These are phyloP conservation scores for Pomacea canaliculata DNA, from an alignment of 2,888 invertebrate genomes.

Conservation along the genomic window DNA sequence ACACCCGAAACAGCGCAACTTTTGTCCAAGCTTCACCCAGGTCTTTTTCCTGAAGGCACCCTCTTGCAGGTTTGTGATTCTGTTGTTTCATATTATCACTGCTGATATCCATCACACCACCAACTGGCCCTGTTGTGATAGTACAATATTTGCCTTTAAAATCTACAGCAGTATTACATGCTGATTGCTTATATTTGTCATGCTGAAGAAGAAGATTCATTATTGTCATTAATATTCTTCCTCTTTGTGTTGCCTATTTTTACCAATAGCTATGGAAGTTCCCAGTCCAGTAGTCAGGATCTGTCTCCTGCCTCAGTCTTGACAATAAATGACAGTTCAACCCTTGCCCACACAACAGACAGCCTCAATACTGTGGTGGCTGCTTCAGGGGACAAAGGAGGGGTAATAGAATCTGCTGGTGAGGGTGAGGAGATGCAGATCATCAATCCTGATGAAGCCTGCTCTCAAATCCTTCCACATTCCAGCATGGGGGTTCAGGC, in stretches of 20 bases:
- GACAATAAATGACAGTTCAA: too few relatives aligned
- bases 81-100: background rate
- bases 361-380: background rate
- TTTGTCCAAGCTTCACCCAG: conserved; percentile 63
- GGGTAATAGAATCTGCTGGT: background rate
- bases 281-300: too few relatives aligned
- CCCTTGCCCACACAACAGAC: background rate
- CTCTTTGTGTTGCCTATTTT: too few relatives aligned
- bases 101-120: too few relatives aligned
- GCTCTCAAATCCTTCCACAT: conserved; percentile 1
- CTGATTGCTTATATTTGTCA: too few relatives aligned
- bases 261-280: too few relatives aligned
- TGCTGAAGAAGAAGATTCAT: too few relatives aligned
- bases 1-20: conserved; percentile 67
- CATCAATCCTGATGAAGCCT: conserved; percentile 7
- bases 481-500: background rate
- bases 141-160: too few relatives aligned
- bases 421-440: conserved; percentile 10
- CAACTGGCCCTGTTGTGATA: too few relatives aligned
- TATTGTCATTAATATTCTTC: too few relatives aligned
- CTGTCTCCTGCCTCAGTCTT: too few relatives aligned
- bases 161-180: too few relatives aligned
- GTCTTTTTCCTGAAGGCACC: conserved; percentile 60
- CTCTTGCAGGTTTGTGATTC: conserved; percentile 49
- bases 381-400: background rate